Base-by-base conservation (phyloP, 2,113 vertebrate genomes). In the Centropus bengalensis region DNA sequence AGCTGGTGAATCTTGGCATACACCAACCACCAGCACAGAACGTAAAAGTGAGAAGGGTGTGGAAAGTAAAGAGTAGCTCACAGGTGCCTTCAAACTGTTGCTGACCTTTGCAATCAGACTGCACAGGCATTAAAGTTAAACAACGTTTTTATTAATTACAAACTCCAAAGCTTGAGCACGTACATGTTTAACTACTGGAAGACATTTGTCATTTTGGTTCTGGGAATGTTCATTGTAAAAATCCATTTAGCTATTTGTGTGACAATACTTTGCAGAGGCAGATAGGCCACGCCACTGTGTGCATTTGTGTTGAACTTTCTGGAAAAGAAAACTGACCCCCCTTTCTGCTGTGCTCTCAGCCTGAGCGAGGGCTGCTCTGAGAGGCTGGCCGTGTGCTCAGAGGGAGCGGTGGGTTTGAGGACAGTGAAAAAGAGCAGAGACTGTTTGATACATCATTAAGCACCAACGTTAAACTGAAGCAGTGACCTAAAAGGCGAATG, bases 141-240 rank as follows among this genome's bases (percentile, higher is more conserved):
- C 84, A 30, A 0, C 28, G 6, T 15, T 62, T 78, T 75, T 84
- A 87, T 84, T 56, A 32, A 67, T 42, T 44, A 44, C 49, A 74
- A 58, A 5, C n/a, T 54, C 44, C 28, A 26, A 36, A 71, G 52
- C n/a, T 33, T 5, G 3, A 71, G 74, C 0, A 0, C 2, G 1
- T 24, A 23, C 0, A 0, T 14, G 28, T 76, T 89, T 58, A 66
- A 44, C 27, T 42, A 58, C 30, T 64, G 13, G 9, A 55, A 36
- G 20, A 17, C 14, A 10, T 33, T 66, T 23, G 24, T 38, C 24
- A 3, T 5, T 51, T 24, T 18, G 10, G 6, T 54, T 52, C 30
- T 69, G 5, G n/a, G 16, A 36, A 13, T 44, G 70, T 20, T 1
- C 14, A 9, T 9, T 58, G 49, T 38, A 59, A 45, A 54, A 51